A percentile compares a stretch with the other conserved stretches of the same genome.
Conservation (phyloP, 2,888 invertebrate genomes). For the Watsonalla cultraria region DNA sequence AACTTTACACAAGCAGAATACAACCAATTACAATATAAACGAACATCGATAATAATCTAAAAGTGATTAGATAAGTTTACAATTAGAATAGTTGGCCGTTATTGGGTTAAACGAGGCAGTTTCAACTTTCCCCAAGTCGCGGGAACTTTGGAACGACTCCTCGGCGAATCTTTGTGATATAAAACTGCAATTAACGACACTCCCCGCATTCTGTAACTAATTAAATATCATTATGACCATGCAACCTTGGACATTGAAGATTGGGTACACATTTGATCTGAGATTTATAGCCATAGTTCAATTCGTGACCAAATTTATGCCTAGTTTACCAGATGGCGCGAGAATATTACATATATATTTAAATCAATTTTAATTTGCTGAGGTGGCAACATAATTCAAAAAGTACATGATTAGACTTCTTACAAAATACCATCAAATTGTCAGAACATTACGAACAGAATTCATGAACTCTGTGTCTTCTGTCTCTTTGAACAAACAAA, state of each 20-base stretch:
- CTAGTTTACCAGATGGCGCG: no score
- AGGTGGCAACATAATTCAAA: no score
- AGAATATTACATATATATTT: no score
- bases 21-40: slow-evolving; percentile 11
- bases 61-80: slow-evolving; percentile 16
- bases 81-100: slow-evolving; percentile 31
- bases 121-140: slow-evolving; percentile 21
- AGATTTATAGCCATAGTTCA: no score
- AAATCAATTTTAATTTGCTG: no score
- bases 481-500: no score
- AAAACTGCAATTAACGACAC: slow-evolving; percentile 36
- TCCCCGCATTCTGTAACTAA: slow-evolving; percentile 22
- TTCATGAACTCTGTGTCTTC: no score
- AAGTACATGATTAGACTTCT: no score
- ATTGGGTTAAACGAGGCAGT: slow-evolving; percentile 28
- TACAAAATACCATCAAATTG: no score
- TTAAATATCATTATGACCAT: slow-evolving; percentile 16
- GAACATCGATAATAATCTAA: slow-evolving; percentile 24
- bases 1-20: neutral
- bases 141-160: slow-evolving; percentile 30
- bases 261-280: no score
- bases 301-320: no score
- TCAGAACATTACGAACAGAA: no score
- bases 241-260: neutral
- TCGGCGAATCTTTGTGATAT: slow-evolving; percentile 22